Percentiles rank a stretch among this genome's conserved stretches.
Conservation (phyloP, 2,113 vertebrate species). For the Hippocampus guttulatus region DNA sequence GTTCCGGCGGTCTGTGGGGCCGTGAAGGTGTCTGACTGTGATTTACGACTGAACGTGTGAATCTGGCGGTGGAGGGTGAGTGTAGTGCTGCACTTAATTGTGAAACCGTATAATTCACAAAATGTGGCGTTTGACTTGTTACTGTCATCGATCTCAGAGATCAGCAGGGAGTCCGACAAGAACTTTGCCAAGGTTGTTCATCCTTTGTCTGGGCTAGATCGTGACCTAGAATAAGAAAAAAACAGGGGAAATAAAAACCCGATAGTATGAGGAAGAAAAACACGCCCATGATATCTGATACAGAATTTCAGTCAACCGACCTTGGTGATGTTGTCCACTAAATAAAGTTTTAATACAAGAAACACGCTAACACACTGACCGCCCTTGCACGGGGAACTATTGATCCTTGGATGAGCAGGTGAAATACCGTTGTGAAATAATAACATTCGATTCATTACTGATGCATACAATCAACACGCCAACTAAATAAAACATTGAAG, state of each 20-base stretch:
- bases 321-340: neutral
- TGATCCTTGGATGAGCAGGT: neutral
- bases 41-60: too few relatives aligned
- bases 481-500: slow-evolving; percentile 1
- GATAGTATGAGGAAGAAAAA: slow-evolving; percentile 74
- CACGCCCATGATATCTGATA: slow-evolving; percentile 84
- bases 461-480: slow-evolving; percentile 6
- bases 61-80: too few relatives aligned
- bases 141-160: slow-evolving; percentile 86
- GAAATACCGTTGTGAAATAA: neutral
- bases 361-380: neutral
- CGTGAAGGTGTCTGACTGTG: too few relatives aligned
- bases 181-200: slow-evolving; percentile 87
- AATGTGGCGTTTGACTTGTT: slow-evolving; percentile 98
- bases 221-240: slow-evolving; percentile 80
- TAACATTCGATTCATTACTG: neutral
- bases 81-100: slow-evolving; percentile 90
- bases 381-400: neutral
- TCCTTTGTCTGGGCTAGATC: slow-evolving; percentile 83
- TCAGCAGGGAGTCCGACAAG: slow-evolving; percentile 87
- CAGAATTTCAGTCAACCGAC: neutral
- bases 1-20: too few relatives aligned
- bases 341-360: neutral
- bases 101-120: slow-evolving; percentile 87
- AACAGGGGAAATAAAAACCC: slow-evolving; percentile 40